These are phyloP conservation scores for Thunnus albacares DNA, from an alignment of 2,797 vertebrate genomes.

Conservation along the genomic window DNA sequence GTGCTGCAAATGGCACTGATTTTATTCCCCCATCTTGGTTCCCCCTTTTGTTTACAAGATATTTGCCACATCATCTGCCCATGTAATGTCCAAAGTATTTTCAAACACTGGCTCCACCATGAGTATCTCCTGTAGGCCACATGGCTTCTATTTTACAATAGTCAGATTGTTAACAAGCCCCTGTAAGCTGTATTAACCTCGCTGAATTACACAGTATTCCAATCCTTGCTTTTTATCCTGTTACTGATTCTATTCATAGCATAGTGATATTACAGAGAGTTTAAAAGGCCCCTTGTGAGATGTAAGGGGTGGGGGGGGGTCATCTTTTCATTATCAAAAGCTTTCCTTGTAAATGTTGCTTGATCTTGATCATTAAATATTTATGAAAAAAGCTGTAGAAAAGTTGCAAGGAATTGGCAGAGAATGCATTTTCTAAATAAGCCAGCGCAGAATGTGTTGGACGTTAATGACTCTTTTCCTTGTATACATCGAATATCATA, in stretches of 20 bases:
- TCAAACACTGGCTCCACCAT: slow-evolving; percentile 37
- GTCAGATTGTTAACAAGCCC: slow-evolving; percentile 46
- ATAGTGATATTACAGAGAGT: slow-evolving; percentile 43
- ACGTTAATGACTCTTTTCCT: slow-evolving; percentile 39
- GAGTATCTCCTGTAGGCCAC: slow-evolving; percentile 35
- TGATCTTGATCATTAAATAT: slow-evolving; percentile 61
- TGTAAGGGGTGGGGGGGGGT: slow-evolving; percentile 19
- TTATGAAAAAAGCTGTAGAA: slow-evolving; percentile 50
- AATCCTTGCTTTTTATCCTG: slow-evolving; percentile 47
- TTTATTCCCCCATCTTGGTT: slow-evolving; percentile 32
- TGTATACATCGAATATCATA: slow-evolving; percentile 31
- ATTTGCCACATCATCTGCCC: slow-evolving; percentile 50
- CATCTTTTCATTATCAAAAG: slow-evolving; percentile 58
- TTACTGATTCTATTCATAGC: slow-evolving; percentile 65
- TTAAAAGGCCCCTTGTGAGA: slow-evolving; percentile 38
- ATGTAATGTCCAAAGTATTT: slow-evolving; percentile 43
- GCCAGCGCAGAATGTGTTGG: slow-evolving; percentile 33
- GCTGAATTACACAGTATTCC: slow-evolving; percentile 47
- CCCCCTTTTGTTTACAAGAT: slow-evolving; percentile 45
- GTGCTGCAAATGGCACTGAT: slow-evolving; percentile 53
- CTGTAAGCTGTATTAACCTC: slow-evolving; percentile 47
- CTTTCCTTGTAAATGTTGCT: slow-evolving; percentile 62
- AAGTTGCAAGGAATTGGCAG: slow-evolving; percentile 43
- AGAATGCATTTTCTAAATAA: slow-evolving; percentile 37
- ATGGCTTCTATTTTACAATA: slow-evolving; percentile 36